Evolutionary conservation across 2,888 invertebrate genomes (phyloP).

Genomic region (Elegia similella): DNA sequence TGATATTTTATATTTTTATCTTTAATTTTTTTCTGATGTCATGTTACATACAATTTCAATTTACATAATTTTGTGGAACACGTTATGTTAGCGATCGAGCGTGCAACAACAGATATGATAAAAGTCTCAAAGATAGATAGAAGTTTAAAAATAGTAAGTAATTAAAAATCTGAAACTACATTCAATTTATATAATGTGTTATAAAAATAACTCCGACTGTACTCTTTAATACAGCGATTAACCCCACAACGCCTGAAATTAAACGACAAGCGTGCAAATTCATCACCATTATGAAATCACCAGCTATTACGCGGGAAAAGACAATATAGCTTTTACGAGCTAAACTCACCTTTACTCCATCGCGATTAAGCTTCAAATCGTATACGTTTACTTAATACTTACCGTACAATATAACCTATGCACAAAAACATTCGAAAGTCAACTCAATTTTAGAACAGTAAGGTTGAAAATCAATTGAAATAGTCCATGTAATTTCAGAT

Average conservation of each 20-base stretch:
- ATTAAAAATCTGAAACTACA: too few species aligned
- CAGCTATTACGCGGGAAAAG: slow-evolving; percentile 50
- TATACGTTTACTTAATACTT: neutral
- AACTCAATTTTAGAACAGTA: neutral
- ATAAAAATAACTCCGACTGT: slow-evolving; percentile 3
- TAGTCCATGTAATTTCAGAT: slow-evolving; percentile 26
- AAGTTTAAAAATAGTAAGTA: too few species aligned
- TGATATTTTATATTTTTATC: too few species aligned
- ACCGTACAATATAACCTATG: neutral
- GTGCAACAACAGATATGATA: too few species aligned
- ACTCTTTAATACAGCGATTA: slow-evolving; percentile 50
- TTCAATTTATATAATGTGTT: neutral
- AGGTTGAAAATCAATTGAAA: neutral
- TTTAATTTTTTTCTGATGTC: too few species aligned
- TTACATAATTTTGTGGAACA: too few species aligned
- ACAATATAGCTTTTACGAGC: neutral
- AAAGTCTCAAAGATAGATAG: too few species aligned
- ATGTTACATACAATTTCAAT: too few species aligned
- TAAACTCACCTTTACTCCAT: neutral
- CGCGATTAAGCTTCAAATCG: neutral
- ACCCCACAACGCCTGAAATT: slow-evolving; percentile 32
- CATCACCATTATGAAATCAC: slow-evolving; percentile 64
- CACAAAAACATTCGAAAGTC: neutral
- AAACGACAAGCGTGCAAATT: slow-evolving; percentile 46
- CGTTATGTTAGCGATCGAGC: too few species aligned